Base-by-base conservation (phyloP, 2,113 vertebrate species). In the Malurus melanocephalus region DNA sequence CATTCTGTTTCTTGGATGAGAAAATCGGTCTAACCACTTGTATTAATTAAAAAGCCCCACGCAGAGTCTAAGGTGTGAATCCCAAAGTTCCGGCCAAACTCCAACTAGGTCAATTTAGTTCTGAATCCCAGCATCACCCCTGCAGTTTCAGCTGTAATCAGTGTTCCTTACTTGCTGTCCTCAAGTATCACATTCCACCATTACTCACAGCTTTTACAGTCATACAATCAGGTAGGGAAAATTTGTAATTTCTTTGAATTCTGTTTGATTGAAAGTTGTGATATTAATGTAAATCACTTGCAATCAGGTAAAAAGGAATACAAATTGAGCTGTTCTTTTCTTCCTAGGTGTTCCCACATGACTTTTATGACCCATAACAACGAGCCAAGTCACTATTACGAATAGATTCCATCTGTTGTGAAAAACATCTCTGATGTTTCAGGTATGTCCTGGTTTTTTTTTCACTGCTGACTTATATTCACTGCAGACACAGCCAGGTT, bases 241-340 rank as follows among this genome's bases (percentile, higher is more conserved):
- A 32, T 74, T 89, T 77, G 40, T 22, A 40, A 57, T 51, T 57
- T 72, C 80, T 91, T 78, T 86, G 74, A 88, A 74, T 79, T 78
- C 80, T 57, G 21, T 79, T 90, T 90, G 85, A 83, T 62, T 90
- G 71, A n/a, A 92, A 87, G 59, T 40, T 85, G 55, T 46, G 73
- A 62, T 69, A 81, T 40, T 88, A 81, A 90, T 48, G 57, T 43
- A 86, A 74, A 92, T 91, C 10, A 16, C 28, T 86, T 72, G 55
- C 61, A 84, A 79, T 88, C 69, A 84, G 49, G 42, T 74, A 38
- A 71, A 80, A 85, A 59, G 22, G 24, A 90, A 91, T 68, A 75
- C 40, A 88, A 77, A 80, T 56, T 77, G 64, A 59, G 38, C 23
- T 86, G 27, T 85, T 86, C 80, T 64, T 12, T 75, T 81, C 51